Evolutionary conservation across 1,140 invertebrate genomes (phyloP), one percentile per base, ranked within the genome.

Genomic region (Tigriopus japonicus): DNA sequence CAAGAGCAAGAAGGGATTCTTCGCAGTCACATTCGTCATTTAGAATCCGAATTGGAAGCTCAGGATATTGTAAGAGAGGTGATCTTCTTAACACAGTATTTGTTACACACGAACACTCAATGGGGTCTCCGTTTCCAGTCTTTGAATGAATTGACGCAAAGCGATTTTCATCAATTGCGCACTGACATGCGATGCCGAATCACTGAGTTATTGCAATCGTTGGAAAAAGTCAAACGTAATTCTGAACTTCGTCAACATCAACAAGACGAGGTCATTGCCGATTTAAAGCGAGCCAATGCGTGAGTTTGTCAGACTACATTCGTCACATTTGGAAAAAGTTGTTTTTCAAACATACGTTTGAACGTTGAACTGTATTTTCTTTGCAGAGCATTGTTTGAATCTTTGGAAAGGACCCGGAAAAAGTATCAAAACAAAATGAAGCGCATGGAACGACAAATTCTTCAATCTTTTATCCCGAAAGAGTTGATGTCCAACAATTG

Each of bases 361-460:
- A n/a, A n/a, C n/a, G n/a, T 72, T 64, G 68, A 70, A 21, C 66
- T 65, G 9, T 72, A 66, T 58, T 63, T 52, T 63, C 43, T 54
- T 62, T 70, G 53, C 66, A 84, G 82, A 71, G 79, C 82, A 60
- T 73, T 87, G 65, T 78, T 83, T 19, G 79, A 83, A 66, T 80
- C 80, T 62, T 76, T 86, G 68, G 83, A 87, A 66, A 81, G 81
- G 68, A 80, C 80, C 51, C 85, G 84, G 69, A 83, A 81, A 67
- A 85, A 85, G 71, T 85, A 86, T 71, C 82, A 85, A 68, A 72
- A 75, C 14, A 78, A 82, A 63, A 70, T 86, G 40, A 83, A 82
- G 62, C 83, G 82, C 68, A 71, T 86, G 68, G 84, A 87, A 69
- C 76, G 81, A 60, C 82, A 84, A 70, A 81, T 86, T 74, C 69